Percentiles rank a stretch among this genome's conserved stretches.
phyloP scores from a whole-genome alignment of 2,888 invertebrate species.

The Molanna angustata region DNA sequence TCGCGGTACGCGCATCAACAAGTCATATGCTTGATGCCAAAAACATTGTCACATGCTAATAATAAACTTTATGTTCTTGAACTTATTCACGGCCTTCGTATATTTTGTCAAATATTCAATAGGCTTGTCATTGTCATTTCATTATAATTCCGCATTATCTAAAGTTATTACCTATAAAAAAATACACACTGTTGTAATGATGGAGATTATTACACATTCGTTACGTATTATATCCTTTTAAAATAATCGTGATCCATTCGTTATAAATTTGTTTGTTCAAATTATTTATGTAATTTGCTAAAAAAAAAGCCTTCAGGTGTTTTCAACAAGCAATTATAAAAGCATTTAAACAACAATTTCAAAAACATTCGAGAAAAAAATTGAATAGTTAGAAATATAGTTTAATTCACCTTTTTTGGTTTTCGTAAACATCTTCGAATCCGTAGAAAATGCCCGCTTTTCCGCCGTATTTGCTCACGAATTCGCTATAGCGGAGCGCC shows the following conservation, averaged over 20 bases:
- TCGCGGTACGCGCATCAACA: too few species aligned
- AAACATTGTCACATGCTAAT: too few species aligned
- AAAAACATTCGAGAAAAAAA: background rate
- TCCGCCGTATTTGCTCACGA: constrained; percentile 15
- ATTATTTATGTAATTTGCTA: constrained; percentile 2
- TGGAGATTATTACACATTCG: too few species aligned
- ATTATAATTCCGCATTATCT: too few species aligned
- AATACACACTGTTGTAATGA: too few species aligned
- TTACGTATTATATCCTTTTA: too few species aligned
- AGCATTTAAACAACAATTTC: background rate
- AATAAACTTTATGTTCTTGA: too few species aligned
- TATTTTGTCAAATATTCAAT: too few species aligned
- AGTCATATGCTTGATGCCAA: too few species aligned
- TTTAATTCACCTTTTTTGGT: constrained; percentile 21
- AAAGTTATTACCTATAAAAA: too few species aligned
- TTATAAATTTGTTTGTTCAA: constrained; percentile 8
- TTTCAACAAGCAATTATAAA: background rate
- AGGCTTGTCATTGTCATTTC: too few species aligned
- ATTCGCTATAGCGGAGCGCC: constrained; percentile 12
- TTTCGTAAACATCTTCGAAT: constrained; percentile 21
- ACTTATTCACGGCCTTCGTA: too few species aligned
- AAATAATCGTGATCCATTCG: constrained; percentile 10
- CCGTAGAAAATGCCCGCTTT: constrained; percentile 27
- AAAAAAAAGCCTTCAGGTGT: constrained; percentile 14
- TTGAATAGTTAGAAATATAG: background rate